Evolutionary conservation across 2,113 vertebrate species (phyloP).

Genomic region (Pelodiscus sinensis): DNA sequence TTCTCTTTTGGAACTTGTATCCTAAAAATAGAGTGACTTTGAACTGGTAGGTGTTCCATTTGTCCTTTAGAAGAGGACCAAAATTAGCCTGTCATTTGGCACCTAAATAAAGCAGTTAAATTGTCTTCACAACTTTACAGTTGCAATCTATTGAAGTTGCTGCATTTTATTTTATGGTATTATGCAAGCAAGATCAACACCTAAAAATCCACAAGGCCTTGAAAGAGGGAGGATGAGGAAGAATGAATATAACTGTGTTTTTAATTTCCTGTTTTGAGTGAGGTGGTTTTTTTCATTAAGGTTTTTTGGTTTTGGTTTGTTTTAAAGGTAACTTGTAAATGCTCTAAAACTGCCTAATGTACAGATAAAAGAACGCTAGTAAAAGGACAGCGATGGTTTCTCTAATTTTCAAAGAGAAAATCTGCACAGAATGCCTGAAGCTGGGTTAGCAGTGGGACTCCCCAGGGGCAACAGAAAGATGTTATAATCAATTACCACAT

Average conservation of each 20-base stretch:
- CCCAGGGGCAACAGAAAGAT: conserved; percentile 85
- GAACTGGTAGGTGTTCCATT: conserved; percentile 80
- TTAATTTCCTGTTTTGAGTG: not conserved
- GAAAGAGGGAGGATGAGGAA: not conserved
- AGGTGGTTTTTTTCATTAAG: not conserved
- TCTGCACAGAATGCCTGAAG: conserved; percentile 74
- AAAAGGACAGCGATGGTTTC: conserved; percentile 51
- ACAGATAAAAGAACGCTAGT: conserved; percentile 18
- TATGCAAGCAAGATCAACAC: not conserved
- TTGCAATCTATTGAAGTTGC: conserved; percentile 61
- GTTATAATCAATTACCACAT: conserved; percentile 95
- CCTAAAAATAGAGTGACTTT: conserved; percentile 79
- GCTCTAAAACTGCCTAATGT: conserved; percentile 32
- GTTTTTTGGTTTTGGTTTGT: not conserved
- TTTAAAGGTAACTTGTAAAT: conserved; percentile 38
- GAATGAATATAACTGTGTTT: not conserved
- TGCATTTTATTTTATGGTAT: conserved; percentile 27
- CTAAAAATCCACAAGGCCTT: conserved; percentile 38
- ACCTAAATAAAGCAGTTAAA: conserved; percentile 78
- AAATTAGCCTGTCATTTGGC: conserved; percentile 81
- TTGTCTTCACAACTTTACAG: conserved; percentile 71
- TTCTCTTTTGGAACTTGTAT: conserved; percentile 48
- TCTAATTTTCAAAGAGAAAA: conserved; percentile 62
- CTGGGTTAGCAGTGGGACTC: conserved; percentile 78
- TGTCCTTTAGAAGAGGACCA: conserved; percentile 77